phyloP scores from a whole-genome alignment of 1,140 invertebrate genomes.

The Cardiocondyla obscurior region DNA sequence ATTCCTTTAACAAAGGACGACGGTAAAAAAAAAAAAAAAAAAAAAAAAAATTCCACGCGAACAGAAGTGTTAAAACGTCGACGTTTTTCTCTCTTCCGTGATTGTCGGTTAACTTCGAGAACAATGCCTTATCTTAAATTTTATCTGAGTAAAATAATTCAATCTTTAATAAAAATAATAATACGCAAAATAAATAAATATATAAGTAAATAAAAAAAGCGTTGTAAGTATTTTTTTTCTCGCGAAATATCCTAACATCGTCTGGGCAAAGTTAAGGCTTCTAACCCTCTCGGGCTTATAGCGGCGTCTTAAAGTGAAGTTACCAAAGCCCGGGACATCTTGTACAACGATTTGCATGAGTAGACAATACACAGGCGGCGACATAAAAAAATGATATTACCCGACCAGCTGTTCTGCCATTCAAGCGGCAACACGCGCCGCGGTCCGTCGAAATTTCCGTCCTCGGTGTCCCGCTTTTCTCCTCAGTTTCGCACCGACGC shows the following conservation, averaged over 20 bases:
- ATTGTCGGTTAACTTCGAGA: constrained; percentile 29
- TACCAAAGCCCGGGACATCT: constrained; percentile 38
- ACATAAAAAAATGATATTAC: constrained; percentile 50
- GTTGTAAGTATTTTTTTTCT: neutral
- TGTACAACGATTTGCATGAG: constrained; percentile 50
- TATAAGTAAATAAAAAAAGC: neutral
- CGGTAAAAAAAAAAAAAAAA: constrained; percentile 14
- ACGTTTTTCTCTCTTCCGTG: constrained; percentile 16
- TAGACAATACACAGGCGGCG: constrained; percentile 50
- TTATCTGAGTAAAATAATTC: constrained; percentile 32
- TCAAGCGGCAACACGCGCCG: constrained; percentile 14
- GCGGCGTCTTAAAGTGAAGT: constrained; percentile 28
- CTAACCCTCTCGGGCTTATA: neutral
- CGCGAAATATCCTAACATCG: neutral
- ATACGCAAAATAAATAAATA: neutral
- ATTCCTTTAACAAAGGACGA: constrained; percentile 57
- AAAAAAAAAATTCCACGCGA: constrained; percentile 23
- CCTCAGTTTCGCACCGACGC: constrained; percentile 52
- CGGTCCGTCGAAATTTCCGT: constrained; percentile 41
- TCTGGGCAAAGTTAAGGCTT: neutral
- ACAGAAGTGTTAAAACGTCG: constrained; percentile 54
- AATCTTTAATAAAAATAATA: neutral
- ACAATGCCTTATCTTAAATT: constrained; percentile 59
- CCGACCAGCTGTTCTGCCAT: constrained; percentile 46
- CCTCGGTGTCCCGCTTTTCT: constrained; percentile 42